Evolutionary conservation across 1,140 invertebrate genomes (phyloP).

Genomic region (Liolophura sinensis): DNA sequence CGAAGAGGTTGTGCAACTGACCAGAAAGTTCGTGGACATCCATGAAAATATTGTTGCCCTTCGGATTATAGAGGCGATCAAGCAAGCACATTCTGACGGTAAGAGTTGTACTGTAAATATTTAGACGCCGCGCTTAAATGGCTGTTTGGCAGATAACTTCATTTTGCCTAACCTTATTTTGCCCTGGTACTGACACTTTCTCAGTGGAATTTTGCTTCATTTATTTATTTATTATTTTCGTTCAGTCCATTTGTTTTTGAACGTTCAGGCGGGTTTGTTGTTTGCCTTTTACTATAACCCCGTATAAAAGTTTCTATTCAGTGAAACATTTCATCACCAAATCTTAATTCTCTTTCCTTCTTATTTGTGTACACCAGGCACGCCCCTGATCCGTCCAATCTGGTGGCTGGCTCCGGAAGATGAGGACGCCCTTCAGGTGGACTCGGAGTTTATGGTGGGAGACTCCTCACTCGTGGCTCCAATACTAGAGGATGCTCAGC

Average conservation of each 20-base stretch:
- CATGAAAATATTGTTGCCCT: slow-evolving; percentile 62
- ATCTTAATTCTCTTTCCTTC: not conserved
- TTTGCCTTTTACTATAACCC: not conserved
- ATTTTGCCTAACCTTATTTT: too few species aligned
- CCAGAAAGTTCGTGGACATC: slow-evolving; percentile 68
- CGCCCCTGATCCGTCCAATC: slow-evolving; percentile 44
- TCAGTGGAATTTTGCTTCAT: not conserved
- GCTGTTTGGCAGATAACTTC: too few species aligned
- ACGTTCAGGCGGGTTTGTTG: not conserved
- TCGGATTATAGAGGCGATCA: slow-evolving; percentile 34
- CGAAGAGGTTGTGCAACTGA: slow-evolving; percentile 66
- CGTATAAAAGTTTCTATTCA: too few species aligned
- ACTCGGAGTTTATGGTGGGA: slow-evolving; percentile 41
- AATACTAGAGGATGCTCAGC: slow-evolving; percentile 60
- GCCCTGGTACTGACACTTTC: not conserved
- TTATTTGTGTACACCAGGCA: slow-evolving; percentile 21
- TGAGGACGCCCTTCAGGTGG: slow-evolving; percentile 23
- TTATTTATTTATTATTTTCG: too few species aligned
- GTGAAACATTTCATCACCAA: too few species aligned
- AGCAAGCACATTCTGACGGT: slow-evolving; percentile 13
- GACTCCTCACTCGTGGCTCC: slow-evolving; percentile 41
- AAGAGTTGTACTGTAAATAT: not conserved
- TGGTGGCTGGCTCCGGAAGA: slow-evolving; percentile 67
- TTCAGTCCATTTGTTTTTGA: not conserved
- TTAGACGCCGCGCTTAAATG: not conserved